Evolutionary conservation across 2,113 vertebrate genomes (phyloP).

Genomic region (Bothrops jararaca): DNA sequence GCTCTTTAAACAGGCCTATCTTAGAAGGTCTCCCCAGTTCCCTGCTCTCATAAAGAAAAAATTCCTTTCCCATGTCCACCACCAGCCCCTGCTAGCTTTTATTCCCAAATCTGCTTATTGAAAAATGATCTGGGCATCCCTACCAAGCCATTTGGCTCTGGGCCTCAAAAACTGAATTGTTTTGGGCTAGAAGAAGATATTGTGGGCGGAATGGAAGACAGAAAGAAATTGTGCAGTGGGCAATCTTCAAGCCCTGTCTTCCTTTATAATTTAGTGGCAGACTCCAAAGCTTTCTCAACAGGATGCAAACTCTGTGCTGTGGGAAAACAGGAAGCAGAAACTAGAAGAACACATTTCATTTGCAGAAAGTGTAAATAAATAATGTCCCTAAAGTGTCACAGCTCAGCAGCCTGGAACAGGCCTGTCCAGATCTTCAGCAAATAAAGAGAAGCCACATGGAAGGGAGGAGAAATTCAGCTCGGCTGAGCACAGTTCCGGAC

Average conservation of each 20-base stretch:
- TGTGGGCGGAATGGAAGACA: neutral
- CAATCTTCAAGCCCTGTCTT: neutral
- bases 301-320: neutral
- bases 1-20: neutral
- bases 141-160: neutral
- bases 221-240: neutral
- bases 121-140: neutral
- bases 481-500: neutral
- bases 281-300: neutral
- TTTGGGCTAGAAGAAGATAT: neutral
- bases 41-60: neutral
- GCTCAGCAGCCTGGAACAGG: conserved; percentile 28
- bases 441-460: conserved; percentile 24
- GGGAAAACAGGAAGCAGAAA: conserved; percentile 71
- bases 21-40: no score
- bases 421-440: conserved; percentile 8
- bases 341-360: conserved; percentile 55
- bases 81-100: neutral
- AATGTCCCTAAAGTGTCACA: conserved; percentile 10
- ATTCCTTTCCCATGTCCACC: neutral
- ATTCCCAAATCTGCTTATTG: neutral
- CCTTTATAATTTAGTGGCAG: neutral
- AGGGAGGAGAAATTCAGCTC: neutral
- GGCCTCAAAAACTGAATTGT: neutral
- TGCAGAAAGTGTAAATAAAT: conserved; percentile 36